A percentile compares a stretch with the other conserved stretches of the same genome.
Conservation (phyloP, 30 jellyfish, hydroid and myxozoan genomes). For the Pelagia noctiluca region DNA sequence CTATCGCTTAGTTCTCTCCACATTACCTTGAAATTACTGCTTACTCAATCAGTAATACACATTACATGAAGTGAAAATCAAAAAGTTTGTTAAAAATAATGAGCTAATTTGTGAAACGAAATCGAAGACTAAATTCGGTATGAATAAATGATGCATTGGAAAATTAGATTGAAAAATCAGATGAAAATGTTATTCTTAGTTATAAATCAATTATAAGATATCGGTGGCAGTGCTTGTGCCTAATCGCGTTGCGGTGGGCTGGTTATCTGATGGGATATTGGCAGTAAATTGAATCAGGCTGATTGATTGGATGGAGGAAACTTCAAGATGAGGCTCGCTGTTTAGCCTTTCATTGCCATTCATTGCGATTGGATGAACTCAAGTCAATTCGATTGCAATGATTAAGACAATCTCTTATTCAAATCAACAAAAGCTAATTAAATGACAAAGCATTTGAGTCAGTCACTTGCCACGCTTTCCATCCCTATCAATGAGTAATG, state of each 20-base stretch:
- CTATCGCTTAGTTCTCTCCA: no score
- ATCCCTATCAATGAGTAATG: not conserved
- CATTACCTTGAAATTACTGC: no score
- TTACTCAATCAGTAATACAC: no score
- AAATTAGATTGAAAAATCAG: no score
- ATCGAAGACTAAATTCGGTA: no score
- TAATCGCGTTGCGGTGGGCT: constrained; percentile 4
- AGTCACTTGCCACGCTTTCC: not conserved
- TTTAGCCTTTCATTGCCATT: not conserved
- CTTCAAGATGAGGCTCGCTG: not conserved
- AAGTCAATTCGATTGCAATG: not conserved
- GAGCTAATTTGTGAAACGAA: no score
- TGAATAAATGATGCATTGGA: no score
- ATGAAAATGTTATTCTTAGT: not conserved
- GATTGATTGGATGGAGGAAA: not conserved
- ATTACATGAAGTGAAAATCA: no score
- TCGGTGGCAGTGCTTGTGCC: not conserved
- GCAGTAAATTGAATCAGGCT: not conserved
- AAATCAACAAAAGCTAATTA: not conserved
- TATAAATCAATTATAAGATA: not conserved
- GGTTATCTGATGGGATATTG: not conserved
- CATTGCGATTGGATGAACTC: not conserved
- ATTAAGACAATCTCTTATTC: not conserved
- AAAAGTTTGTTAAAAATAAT: no score
- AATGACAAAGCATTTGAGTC: not conserved